These are phyloP conservation scores for Andricus quercusramuli DNA, from an alignment of 2,888 invertebrate genomes.

Conservation along the genomic window DNA sequence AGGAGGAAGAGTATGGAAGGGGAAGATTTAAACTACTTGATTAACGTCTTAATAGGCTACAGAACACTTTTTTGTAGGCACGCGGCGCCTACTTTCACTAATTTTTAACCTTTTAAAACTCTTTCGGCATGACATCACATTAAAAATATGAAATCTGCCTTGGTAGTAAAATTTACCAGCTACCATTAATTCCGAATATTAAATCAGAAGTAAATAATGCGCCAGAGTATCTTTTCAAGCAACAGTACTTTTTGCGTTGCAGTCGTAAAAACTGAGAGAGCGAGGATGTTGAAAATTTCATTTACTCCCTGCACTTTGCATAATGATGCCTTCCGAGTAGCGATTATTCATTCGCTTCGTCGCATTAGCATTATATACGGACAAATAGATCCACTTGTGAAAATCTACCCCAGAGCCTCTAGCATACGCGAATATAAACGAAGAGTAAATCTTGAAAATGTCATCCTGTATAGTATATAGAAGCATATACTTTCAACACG, in stretches of 20 bases:
- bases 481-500: neutral
- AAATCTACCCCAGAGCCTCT: neutral
- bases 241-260: slow-evolving; percentile 10
- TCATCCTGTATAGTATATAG: neutral
- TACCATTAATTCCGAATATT: slow-evolving; percentile 1
- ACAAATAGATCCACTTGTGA: slow-evolving; percentile 35
- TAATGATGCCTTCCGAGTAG: slow-evolving; percentile 34
- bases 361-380: slow-evolving; percentile 36
- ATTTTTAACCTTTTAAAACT: no score
- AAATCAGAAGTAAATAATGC: slow-evolving; percentile 24
- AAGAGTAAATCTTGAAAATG: neutral
- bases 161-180: neutral
- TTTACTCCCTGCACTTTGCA: slow-evolving; percentile 41
- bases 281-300: slow-evolving; percentile 39
- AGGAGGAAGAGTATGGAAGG: no score
- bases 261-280: slow-evolving; percentile 29
- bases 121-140: no score
- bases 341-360: slow-evolving; percentile 41
- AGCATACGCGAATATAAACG: neutral
- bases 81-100: no score
- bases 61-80: no score
- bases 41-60: no score
- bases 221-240: slow-evolving; percentile 4
- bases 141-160: no score
- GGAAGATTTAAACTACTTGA: no score